Evolutionary conservation across 30 jellyfish, hydroid and myxozoan genomes (phyloP), one percentile per base, ranked within the genome.

Genomic region (Phacellophora camtschatica): DNA sequence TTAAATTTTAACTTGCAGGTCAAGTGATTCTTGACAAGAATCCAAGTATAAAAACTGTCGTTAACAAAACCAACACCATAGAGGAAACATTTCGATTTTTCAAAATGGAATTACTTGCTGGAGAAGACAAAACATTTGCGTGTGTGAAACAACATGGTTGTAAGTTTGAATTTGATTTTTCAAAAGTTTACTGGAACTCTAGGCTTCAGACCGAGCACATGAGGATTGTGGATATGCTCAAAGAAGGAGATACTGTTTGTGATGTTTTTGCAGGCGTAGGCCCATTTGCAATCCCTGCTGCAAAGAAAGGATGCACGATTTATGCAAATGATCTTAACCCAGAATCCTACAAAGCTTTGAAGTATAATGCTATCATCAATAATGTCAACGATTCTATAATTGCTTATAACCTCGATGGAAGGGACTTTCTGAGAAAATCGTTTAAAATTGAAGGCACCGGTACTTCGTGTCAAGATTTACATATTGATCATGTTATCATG

Each of bases 201-300:
- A 66, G 97, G 25, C 63, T 95, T 36, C 97, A 95, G 42, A 78
- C 96, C 16, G 99, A 88, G 46, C 99, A 89, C 55, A 71, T 79
- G 42, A 62, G 97, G 36, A 72, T 95, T 32, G 87, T 78, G 5
- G 85, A 88, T 29, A 33, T 61, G 20, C 46, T 95, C n/a, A 71
- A 71, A 34, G 78, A 81, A 23, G 67, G 36, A 13, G 97, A 90
- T 69, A 73, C 78, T 50, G 96, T 95, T 62, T 82, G 73, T 80
- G 99, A 95, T 84, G 99, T 89, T 28, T 88, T 89, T 83, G 97
- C 97, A 1, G 99, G 99, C 11, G 99, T 95, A 74, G 99, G 99
- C 28, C 99, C 99, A 4, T 95, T 95, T 85, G 90, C 98, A 18
- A 79, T 95, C 12, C 99, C 97, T 43, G 94, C 90, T 3, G 99